Base-by-base conservation (phyloP, 2,113 vertebrate genomes). In the Oryzias woworae region DNA sequence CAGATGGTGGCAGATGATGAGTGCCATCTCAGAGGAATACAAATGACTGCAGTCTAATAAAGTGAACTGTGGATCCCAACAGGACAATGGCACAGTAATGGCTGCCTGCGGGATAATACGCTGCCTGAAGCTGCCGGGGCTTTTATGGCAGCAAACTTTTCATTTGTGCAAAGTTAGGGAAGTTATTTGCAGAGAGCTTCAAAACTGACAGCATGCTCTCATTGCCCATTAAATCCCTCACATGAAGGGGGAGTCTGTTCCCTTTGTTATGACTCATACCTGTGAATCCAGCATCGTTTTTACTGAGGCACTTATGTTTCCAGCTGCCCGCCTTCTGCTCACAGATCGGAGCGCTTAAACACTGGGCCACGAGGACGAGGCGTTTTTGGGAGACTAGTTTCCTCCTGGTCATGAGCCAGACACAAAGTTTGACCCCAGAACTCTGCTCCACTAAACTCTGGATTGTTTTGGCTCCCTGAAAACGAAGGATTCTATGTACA, bases 241-340 rank as follows among this genome's bases (percentile, higher is more conserved):
- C 66, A 76, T 70, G 83, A 86, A 73, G 77, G 26, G 71, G 71
- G 73, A 76, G 67, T 66, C 73, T 76, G 77, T 62, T 84, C 54
- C 79, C 71, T 77, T 80, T 90, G 87, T 87, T 12, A 86, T 57
- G 75, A 85, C 77, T 82, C 87, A 59, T 88, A 77, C 89, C 83
- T 84, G 84, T 79, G 82, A 78, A 79, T 88, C 75, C 90, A 89
- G 89, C 86, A 89, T 85, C 82, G 88, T 91, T 89, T 92, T 92
- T 92, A 92, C 88, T 83, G 88, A 90, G 90, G 89, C 90, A 92
- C 87, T 92, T 91, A 91, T 91, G 89, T 88, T 85, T 85, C 89
- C 90, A 89, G 79, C 83, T 91, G 90, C 75, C 78, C 82, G 89
- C 90, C 91, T 92, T 91, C 90, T 92, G 91, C 88, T 89, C 88